phyloP scores from a whole-genome alignment of 1,140 invertebrate species.

The Drosophila repletoides region DNA sequence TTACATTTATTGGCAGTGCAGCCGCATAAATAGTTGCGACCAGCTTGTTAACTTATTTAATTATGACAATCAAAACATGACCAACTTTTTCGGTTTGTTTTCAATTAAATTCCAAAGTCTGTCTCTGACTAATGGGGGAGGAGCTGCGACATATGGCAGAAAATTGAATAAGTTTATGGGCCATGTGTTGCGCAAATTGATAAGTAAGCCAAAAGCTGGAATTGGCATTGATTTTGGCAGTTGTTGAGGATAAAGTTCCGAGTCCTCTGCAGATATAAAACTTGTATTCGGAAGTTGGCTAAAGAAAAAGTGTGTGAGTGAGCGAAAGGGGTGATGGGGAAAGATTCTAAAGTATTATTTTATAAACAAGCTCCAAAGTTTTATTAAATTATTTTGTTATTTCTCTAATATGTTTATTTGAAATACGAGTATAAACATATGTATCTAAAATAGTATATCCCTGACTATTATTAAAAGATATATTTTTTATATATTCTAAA shows the following conservation, averaged over 20 bases:
- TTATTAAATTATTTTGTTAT: no score
- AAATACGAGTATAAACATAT: no score
- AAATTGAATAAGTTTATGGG: constrained; percentile 41
- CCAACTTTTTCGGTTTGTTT: constrained; percentile 39
- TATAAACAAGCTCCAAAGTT: no score
- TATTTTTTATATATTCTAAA: no score
- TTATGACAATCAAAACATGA: constrained; percentile 43
- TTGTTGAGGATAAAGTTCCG: background rate
- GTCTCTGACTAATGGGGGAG: no score
- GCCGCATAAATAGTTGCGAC: background rate
- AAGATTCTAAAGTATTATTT: no score
- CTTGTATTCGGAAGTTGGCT: no score
- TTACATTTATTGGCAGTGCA: constrained; percentile 31
- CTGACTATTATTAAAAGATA: no score
- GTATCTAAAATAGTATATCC: no score
- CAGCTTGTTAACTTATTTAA: constrained; percentile 47
- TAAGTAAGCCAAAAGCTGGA: constrained; percentile 22
- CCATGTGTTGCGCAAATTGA: constrained; percentile 24
- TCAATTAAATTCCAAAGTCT: constrained; percentile 29
- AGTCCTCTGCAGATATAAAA: no score
- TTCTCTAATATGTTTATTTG: no score
- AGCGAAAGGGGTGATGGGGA: no score
- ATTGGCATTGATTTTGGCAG: constrained; percentile 28
- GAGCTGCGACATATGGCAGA: constrained; percentile 23
- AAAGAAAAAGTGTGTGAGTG: background rate